Evolutionary conservation across 2,888 invertebrate species (phyloP), one percentile per base, ranked within the genome.

Genomic region (Callinectes sapidus): DNA sequence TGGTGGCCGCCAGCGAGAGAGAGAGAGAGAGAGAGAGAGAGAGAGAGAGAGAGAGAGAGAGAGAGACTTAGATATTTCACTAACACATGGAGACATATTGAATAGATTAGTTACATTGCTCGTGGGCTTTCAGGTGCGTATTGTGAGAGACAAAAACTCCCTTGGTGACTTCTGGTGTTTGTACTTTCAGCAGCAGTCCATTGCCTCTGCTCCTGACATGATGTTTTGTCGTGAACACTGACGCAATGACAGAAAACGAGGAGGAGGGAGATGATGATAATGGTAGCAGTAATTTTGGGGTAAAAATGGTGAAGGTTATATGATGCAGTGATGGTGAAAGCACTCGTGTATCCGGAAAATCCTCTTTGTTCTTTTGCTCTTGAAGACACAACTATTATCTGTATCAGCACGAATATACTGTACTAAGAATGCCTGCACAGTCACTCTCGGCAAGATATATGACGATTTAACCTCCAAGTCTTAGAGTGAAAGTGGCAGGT

Each of bases 21-120:
- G 86, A 39, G 86, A 39, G 86, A 42, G 42, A 42, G 42, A 86
- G 35, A 42, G 39, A 39, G 48, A 86, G 42, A 86, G 86, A 86
- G 86, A 42, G 39, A 86, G 86, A 48, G 39, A 48, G 86, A 48
- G 42, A 55, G 87, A 48, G 87, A 28, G 87, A 87, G 39, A 42
- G 87, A 88, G 55, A 54, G 28, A 88, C 23, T 35, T 32, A 81
- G 81, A 81, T 35, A 35, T 81, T 81, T 81, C 10, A 32, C 81
- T 81, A 81, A 81, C 32, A 81, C 81, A 28, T 35, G 2, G 81
- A 81, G 81, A 81, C 81, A 81, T 35, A 81, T 32, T 81, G 81
- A 81, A 81, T 81, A 81, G 81, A 81, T 81, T 81, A 35, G 81
- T 16, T 81, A 81, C 81, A 81, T 35, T 35, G 81, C 35, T 81